phyloP scores from a whole-genome alignment of 2,888 invertebrate genomes.

The Clitarchus hookeri region DNA sequence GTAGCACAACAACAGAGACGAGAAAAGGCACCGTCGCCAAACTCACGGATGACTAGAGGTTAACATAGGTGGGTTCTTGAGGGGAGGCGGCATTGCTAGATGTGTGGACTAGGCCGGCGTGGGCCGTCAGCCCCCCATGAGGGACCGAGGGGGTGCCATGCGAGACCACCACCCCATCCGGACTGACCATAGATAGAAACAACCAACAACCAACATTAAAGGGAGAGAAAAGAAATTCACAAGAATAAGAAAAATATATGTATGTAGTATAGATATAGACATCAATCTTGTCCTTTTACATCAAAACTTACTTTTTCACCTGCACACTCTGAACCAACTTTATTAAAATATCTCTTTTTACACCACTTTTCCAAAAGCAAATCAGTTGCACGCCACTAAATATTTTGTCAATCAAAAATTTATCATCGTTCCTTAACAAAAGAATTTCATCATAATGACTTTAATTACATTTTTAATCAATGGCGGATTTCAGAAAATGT shows the following conservation, averaged over 20 bases:
- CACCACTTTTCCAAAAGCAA: not conserved
- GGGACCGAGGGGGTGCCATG: constrained; percentile 51
- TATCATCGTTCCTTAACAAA: not conserved
- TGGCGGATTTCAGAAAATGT: constrained; percentile 67
- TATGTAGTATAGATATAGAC: constrained; percentile 2
- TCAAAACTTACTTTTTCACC: not conserved
- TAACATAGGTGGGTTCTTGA: constrained; percentile 92
- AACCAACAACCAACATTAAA: constrained; percentile 55
- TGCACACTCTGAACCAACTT: not conserved
- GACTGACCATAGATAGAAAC: constrained; percentile 37
- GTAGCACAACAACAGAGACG: not conserved
- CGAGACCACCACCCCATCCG: constrained; percentile 36
- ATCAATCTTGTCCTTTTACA: constrained; percentile 24
- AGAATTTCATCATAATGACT: not conserved
- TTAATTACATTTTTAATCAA: not conserved
- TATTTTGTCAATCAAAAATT: not conserved
- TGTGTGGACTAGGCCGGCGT: constrained; percentile 53
- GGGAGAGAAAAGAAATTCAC: constrained; percentile 48
- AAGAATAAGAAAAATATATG: constrained; percentile 48
- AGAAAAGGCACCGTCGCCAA: constrained; percentile 17
- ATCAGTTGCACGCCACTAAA: not conserved
- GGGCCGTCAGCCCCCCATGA: constrained; percentile 54
- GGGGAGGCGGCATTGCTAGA: constrained; percentile 57
- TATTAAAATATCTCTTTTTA: not conserved
- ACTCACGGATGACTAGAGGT: constrained; percentile 73